phyloP scores from a whole-genome alignment of 2,888 invertebrate species.

The Entomobrya proxima region DNA sequence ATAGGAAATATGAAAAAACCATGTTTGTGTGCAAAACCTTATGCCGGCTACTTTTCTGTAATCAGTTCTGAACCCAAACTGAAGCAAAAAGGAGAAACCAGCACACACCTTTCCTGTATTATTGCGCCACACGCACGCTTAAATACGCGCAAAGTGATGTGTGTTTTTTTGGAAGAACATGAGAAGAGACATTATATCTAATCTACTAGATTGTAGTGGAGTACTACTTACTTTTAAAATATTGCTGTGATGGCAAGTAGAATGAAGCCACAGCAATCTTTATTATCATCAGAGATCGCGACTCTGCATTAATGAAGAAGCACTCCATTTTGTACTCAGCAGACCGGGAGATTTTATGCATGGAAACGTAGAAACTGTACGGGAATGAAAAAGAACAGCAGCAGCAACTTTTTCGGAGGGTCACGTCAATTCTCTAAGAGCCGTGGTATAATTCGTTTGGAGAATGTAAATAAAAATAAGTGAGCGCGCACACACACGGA shows the following conservation, averaged over 20 bases:
- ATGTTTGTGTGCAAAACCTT: background rate
- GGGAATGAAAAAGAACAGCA: slow-evolving; percentile 6
- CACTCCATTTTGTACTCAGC: slow-evolving; percentile 10
- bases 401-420: slow-evolving; percentile 2
- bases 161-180: background rate
- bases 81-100: background rate
- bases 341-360: background rate
- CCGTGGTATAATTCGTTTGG: slow-evolving; percentile 14
- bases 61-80: no score
- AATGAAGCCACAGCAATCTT: background rate
- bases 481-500: background rate
- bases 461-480: background rate
- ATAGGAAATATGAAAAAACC: background rate
- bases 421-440: background rate
- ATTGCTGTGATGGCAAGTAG: background rate
- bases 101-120: background rate
- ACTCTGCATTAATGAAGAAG: slow-evolving; percentile 28
- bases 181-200: slow-evolving; percentile 14
- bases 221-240: background rate
- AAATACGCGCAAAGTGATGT: background rate
- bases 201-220: background rate
- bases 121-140: background rate
- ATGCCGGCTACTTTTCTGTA: no score
- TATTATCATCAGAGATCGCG: background rate
- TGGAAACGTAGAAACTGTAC: background rate